phyloP scores from a whole-genome alignment of 1,140 invertebrate genomes.

The Drosophila athabasca region DNA sequence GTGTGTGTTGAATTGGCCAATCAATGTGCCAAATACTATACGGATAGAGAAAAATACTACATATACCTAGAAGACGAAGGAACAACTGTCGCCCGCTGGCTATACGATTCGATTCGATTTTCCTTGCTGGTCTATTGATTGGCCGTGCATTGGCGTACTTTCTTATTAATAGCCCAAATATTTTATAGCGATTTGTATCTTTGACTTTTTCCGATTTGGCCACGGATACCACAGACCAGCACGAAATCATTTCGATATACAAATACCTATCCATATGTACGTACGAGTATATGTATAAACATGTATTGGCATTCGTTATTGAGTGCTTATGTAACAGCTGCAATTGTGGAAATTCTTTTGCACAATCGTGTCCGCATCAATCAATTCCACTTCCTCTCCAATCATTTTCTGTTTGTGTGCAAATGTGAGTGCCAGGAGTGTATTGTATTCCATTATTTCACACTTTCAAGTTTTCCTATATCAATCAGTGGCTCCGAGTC shows the following conservation, averaged over 20 bases:
- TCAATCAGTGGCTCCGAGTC: conserved; percentile 56
- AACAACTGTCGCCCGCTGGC: conserved; percentile 44
- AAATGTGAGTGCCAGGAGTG: conserved; percentile 1
- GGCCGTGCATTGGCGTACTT: conserved; percentile 65
- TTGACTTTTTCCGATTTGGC: conserved; percentile 74
- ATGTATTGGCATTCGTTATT: conserved; percentile 56
- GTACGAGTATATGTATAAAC: conserved; percentile 1
- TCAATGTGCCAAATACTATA: conserved; percentile 16
- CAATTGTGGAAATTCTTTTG: conserved; percentile 72
- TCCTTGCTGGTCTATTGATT: conserved; percentile 61
- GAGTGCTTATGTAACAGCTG: conserved; percentile 66
- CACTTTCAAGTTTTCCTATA: conserved; percentile 60
- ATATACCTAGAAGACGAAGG: not conserved
- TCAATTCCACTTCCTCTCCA: conserved; percentile 71
- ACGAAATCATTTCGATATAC: conserved; percentile 59
- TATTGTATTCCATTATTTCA: conserved; percentile 53
- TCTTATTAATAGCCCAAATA: conserved; percentile 79
- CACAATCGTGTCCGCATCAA: conserved; percentile 58
- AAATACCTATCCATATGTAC: not conserved
- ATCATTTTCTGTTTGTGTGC: conserved; percentile 21
- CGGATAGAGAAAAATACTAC: too few relatives aligned
- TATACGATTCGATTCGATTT: conserved; percentile 39
- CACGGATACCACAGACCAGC: conserved; percentile 50
- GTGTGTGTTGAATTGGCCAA: not conserved
- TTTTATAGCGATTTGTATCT: conserved; percentile 78